Conservation (phyloP, 2,113 vertebrate genomes). For the Oryzias woworae region DNA sequence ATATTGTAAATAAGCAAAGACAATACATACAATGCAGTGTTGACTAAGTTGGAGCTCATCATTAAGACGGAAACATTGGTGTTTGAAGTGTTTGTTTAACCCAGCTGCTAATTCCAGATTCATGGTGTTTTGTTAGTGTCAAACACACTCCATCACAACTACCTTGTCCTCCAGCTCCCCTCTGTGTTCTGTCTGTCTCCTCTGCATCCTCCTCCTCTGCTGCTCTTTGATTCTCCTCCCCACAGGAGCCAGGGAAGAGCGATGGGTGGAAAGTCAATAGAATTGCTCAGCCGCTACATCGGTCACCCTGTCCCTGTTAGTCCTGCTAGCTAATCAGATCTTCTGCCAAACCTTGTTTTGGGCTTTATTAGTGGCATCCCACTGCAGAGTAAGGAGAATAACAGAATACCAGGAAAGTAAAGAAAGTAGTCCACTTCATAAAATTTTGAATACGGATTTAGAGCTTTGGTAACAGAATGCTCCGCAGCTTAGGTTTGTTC, state of each 20-base stretch:
- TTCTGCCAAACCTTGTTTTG: constrained; percentile 56
- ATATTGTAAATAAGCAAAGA: no score
- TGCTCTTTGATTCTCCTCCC: constrained; percentile 55
- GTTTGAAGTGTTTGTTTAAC: constrained; percentile 6
- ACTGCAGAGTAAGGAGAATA: constrained; percentile 22
- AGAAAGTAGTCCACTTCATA: constrained; percentile 22
- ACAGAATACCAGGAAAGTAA: constrained; percentile 28
- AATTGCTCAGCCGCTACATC: constrained; percentile 46
- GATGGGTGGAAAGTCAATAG: constrained; percentile 48
- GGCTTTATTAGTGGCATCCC: constrained; percentile 65
- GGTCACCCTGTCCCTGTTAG: constrained; percentile 66
- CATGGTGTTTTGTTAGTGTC: no score
- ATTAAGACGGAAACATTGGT: no score
- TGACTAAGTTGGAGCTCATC: no score
- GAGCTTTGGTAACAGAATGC: neutral
- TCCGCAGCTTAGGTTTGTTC: neutral
- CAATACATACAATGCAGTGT: no score
- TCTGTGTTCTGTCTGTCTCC: constrained; percentile 18
- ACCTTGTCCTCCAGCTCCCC: constrained; percentile 1
- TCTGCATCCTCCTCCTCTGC: constrained; percentile 12
- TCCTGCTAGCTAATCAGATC: constrained; percentile 70
- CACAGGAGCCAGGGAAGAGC: constrained; percentile 42
- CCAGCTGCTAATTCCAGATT: constrained; percentile 24
- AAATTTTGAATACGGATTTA: constrained; percentile 28
- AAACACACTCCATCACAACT: neutral